Evolutionary conservation across 2,113 vertebrate species (phyloP).

Genomic region (Podocnemis expansa): DNA sequence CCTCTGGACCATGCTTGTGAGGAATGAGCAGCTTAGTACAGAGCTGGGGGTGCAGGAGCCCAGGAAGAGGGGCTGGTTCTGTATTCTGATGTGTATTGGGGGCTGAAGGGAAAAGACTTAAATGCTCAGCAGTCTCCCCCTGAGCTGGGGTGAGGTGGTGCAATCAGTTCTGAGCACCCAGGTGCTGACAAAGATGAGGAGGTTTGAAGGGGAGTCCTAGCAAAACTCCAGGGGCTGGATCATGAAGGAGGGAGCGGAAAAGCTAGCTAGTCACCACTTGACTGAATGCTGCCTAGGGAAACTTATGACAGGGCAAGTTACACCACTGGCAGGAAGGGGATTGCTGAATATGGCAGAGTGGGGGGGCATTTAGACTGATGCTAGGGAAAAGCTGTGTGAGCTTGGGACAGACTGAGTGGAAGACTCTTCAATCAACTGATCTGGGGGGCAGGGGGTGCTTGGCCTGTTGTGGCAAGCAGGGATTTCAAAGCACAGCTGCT

Average conservation of each 20-base stretch:
- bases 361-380: neutral
- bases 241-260: neutral
- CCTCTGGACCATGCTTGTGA: neutral
- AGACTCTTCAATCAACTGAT: neutral
- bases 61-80: rapidly evolving
- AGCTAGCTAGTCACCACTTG: neutral
- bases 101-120: neutral
- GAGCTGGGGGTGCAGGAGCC: rapidly evolving
- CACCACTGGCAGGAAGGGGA: neutral
- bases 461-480: neutral
- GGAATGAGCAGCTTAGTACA: neutral
- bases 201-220: neutral
- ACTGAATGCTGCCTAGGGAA: neutral
- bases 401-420: neutral
- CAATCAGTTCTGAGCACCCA: neutral
- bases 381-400: neutral
- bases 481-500: neutral
- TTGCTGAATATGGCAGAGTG: neutral
- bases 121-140: neutral
- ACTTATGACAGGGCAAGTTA: neutral
- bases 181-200: neutral
- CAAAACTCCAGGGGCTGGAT: neutral
- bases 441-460: neutral
- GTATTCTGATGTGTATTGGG: neutral
- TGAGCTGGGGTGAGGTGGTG: neutral